Base-by-base conservation (phyloP, 2,113 vertebrate species). In the Nansenia antarctica region DNA sequence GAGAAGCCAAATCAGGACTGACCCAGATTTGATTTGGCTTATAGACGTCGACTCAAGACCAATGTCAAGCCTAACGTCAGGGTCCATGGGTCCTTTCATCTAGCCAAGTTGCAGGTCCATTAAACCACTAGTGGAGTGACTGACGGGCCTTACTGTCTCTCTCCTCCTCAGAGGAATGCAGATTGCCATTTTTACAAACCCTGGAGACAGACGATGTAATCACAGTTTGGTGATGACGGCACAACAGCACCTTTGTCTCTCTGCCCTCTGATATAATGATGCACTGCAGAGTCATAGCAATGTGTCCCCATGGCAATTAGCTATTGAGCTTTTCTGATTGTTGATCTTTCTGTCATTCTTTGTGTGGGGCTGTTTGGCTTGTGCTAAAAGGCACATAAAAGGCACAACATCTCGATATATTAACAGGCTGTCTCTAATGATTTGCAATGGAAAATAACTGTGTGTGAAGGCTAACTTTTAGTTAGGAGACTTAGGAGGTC, bases 161-260 rank as follows among this genome's bases (percentile, higher is more conserved):
- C 52, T 54, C 27, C 31, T 14, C 29, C 30, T 83, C 82, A 81
- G 65, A 35, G 29, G 0, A 67, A 61, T 74, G 73, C 74, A 69
- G 52, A 6, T n/a, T 69, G 77, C 31, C 61, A 71, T 80, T 72
- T 77, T 49, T 15, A 42, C 8, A 34, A 58, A 24, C 11, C 20
- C 27, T 31, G 55, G 55, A 60, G 80, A 62, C 60, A 60, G 80
- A 62, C 60, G 24, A 53, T 77, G 9, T 67, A 68, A 81, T 67
- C 62, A 62, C 76, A 68, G 65, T 22, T 47, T 14, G 49, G 65
- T 72, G 67, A 71, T 47, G 1, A 5, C 62, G 74, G 69, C 73
- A 84, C 78, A 82, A 80, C 55, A 73, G 80, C 76, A 45, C 61
- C 35, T 63, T 75, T 88, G 82, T 86, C 37, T 55, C 11, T 6